Conservation (phyloP, 2,797 vertebrate species). For the Lacerta agilis region DNA sequence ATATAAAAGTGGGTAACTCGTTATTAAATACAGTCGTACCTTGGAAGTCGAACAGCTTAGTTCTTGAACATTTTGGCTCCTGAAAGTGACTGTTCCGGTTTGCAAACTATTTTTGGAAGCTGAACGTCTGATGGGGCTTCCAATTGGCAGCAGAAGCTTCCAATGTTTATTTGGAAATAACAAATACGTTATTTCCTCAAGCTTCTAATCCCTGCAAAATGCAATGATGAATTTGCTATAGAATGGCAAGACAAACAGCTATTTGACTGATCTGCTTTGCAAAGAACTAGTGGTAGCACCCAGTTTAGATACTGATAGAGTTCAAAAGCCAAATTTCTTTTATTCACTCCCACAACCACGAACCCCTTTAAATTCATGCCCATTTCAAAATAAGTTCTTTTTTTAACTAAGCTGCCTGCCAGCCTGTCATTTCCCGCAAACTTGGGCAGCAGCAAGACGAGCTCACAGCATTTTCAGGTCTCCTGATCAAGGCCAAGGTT, state of each 20-base stretch:
- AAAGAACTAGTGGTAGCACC: background rate
- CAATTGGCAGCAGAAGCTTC: too few relatives aligned
- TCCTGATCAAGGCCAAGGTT: background rate
- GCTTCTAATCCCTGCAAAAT: background rate
- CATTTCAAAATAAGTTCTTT: background rate
- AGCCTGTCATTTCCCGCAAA: background rate
- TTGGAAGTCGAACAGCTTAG: too few relatives aligned
- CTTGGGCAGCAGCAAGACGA: background rate
- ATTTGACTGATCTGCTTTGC: background rate
- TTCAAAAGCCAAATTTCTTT: background rate
- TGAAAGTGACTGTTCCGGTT: too few relatives aligned
- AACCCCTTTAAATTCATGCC: background rate
- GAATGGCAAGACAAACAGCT: background rate
- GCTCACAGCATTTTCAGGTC: background rate
- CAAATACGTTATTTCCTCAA: background rate
- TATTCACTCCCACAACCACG: background rate
- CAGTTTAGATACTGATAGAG: background rate
- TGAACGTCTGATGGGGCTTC: too few relatives aligned
- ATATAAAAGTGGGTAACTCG: too few relatives aligned
- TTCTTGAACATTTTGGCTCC: too few relatives aligned
- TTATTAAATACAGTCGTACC: too few relatives aligned
- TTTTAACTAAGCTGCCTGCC: background rate
- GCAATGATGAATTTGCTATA: background rate
- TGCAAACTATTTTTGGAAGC: too few relatives aligned
- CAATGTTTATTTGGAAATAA: too few relatives aligned